Evolutionary conservation across 2,797 vertebrate genomes (phyloP).

Genomic region (Thalassophryne amazonica): DNA sequence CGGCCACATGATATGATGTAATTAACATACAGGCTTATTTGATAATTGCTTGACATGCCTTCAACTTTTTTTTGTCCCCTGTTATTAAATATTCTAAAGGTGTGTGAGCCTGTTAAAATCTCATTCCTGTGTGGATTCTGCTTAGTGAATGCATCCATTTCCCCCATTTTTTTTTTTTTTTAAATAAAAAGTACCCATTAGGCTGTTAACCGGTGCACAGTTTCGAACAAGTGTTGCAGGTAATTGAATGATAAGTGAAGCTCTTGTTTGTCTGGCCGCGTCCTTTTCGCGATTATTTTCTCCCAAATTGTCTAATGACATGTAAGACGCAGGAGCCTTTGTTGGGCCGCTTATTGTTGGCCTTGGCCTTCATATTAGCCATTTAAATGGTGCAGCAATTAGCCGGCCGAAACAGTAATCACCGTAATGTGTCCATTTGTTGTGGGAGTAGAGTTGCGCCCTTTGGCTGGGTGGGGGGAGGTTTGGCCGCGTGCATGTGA

Average conservation of each 20-base stretch:
- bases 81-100: no score
- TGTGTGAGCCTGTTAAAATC: no score
- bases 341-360: slow-evolving; percentile 56
- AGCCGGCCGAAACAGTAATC: slow-evolving; percentile 79
- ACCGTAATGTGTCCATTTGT: slow-evolving; percentile 80
- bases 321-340: slow-evolving; percentile 58
- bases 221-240: slow-evolving; percentile 40
- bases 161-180: no score
- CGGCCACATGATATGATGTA: no score
- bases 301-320: slow-evolving; percentile 72
- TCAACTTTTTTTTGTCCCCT: no score
- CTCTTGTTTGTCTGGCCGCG: slow-evolving; percentile 43
- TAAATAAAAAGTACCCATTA: slow-evolving; percentile 43
- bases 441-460: slow-evolving; percentile 79
- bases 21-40: no score
- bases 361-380: slow-evolving; percentile 67
- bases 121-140: no score
- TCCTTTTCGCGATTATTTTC: slow-evolving; percentile 50
- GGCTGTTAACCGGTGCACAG: slow-evolving; percentile 35
- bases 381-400: slow-evolving; percentile 76
- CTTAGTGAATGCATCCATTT: no score
- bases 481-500: slow-evolving; percentile 71
- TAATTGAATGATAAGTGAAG: slow-evolving; percentile 65
- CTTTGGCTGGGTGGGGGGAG: slow-evolving; percentile 43
- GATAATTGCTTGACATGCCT: no score